A percentile compares a stretch with the other conserved stretches of the same genome.
These are phyloP conservation scores for Druceiella hillmani DNA, from an alignment of 2,888 invertebrate genomes.

Conservation along the genomic window DNA sequence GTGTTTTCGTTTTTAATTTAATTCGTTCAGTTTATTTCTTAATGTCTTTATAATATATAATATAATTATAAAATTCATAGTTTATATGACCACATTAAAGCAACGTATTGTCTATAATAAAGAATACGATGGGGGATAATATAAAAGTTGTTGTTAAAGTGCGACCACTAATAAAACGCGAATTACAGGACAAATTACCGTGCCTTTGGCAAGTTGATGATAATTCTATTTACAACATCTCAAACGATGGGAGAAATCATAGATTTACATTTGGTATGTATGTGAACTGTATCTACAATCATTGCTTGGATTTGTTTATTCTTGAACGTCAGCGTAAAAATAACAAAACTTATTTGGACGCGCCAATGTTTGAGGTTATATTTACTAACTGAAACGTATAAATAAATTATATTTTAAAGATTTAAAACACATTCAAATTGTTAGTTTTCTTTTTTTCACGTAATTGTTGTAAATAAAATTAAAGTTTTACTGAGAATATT, in stretches of 20 bases:
- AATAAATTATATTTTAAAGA: neutral
- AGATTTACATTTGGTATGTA: conserved; percentile 44
- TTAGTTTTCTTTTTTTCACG: conserved; percentile 24
- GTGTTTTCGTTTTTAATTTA: no score
- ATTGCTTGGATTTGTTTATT: neutral
- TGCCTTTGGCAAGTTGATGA: conserved; percentile 58
- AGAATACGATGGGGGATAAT: conserved; percentile 61
- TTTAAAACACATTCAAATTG: conserved; percentile 13
- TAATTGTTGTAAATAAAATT: conserved; percentile 9
- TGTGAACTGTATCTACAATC: neutral
- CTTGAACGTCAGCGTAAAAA: neutral
- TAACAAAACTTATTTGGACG: no score
- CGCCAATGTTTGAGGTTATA: no score
- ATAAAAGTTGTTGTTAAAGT: conserved; percentile 74
- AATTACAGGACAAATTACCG: conserved; percentile 51
- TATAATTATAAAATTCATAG: no score
- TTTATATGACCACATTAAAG: no score
- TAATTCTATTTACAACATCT: conserved; percentile 53
- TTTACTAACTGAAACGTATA: neutral
- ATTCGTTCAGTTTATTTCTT: no score
- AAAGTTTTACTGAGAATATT: conserved; percentile 26
- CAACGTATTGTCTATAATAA: conserved; percentile 2
- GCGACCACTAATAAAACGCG: conserved; percentile 61
- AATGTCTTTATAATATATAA: no score
- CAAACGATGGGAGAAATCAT: conserved; percentile 43